Evolutionary conservation across 2,797 vertebrate genomes (phyloP).

Genomic region (Rhynchonycteris naso): DNA sequence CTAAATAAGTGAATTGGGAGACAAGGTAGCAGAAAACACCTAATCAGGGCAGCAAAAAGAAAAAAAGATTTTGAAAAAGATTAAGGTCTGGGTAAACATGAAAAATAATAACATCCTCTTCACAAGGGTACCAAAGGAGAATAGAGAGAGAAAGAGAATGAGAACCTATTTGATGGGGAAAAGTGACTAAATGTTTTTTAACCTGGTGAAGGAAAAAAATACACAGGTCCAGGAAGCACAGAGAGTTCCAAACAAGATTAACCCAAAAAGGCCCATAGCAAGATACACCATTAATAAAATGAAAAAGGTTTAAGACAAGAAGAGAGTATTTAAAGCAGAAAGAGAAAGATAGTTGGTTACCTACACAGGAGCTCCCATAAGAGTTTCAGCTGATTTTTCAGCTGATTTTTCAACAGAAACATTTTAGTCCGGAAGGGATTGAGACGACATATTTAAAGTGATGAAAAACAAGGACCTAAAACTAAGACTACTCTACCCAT

Average conservation of each 20-base stretch:
- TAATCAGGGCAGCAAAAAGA: background rate
- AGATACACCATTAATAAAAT: background rate
- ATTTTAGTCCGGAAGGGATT: too few species aligned
- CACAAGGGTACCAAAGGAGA: background rate
- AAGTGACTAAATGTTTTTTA: background rate
- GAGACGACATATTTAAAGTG: too few species aligned
- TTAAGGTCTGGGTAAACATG: background rate
- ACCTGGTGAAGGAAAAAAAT: background rate
- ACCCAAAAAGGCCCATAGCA: background rate
- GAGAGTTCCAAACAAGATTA: background rate
- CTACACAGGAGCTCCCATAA: too few species aligned
- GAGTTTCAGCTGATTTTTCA: too few species aligned
- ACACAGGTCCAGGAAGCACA: background rate
- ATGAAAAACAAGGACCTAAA: too few species aligned
- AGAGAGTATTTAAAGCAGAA: too few species aligned
- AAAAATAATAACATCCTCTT: background rate
- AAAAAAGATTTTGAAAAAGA: background rate
- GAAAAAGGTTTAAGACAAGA: background rate
- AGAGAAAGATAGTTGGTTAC: too few species aligned
- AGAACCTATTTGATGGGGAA: background rate
- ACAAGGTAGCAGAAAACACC: background rate
- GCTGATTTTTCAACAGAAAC: too few species aligned
- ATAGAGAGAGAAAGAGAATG: background rate
- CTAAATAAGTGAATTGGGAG: background rate
- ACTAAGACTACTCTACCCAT: too few species aligned